Conservation (phyloP, 2,797 vertebrate genomes). For the Monodelphis domestica region DNA sequence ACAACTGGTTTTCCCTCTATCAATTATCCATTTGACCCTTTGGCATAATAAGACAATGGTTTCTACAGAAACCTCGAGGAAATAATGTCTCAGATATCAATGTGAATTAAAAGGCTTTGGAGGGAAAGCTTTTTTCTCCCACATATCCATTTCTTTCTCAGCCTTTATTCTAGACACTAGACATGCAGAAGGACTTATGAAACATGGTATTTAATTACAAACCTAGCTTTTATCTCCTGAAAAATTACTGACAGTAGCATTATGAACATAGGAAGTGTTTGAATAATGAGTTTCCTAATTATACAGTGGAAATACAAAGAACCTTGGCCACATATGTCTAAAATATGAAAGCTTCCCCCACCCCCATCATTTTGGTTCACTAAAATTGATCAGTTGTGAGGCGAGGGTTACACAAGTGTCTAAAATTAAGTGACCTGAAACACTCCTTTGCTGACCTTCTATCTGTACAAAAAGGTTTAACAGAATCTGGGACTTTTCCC, state of each 20-base stretch:
- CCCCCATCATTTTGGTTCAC: not conserved
- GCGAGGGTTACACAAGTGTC: not conserved
- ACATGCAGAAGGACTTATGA: slow-evolving; percentile 54
- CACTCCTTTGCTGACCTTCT: not conserved
- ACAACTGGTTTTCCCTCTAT: slow-evolving; percentile 70
- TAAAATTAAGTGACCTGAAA: not conserved
- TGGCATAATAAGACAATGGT: slow-evolving; percentile 72
- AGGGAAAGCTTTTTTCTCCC: slow-evolving; percentile 75
- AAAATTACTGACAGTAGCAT: slow-evolving; percentile 23
- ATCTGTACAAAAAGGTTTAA: not conserved
- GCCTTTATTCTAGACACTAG: slow-evolving; percentile 67
- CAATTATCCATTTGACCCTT: slow-evolving; percentile 72
- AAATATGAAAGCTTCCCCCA: not conserved
- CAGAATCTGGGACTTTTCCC: not conserved
- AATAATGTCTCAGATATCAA: slow-evolving; percentile 74
- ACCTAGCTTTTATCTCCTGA: slow-evolving; percentile 56
- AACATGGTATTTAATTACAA: slow-evolving; percentile 74
- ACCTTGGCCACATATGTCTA: not conserved
- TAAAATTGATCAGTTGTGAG: not conserved
- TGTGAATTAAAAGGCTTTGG: slow-evolving; percentile 71
- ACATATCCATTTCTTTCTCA: slow-evolving; percentile 73
- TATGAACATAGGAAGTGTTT: not conserved
- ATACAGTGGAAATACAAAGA: not conserved
- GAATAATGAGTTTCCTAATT: slow-evolving; percentile 2
- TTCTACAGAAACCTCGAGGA: slow-evolving; percentile 73